Percentiles rank a stretch among this genome's conserved stretches.
Evolutionary conservation across 1,140 invertebrate genomes (phyloP).

Genomic region (Agraylea sexmaculata): DNA sequence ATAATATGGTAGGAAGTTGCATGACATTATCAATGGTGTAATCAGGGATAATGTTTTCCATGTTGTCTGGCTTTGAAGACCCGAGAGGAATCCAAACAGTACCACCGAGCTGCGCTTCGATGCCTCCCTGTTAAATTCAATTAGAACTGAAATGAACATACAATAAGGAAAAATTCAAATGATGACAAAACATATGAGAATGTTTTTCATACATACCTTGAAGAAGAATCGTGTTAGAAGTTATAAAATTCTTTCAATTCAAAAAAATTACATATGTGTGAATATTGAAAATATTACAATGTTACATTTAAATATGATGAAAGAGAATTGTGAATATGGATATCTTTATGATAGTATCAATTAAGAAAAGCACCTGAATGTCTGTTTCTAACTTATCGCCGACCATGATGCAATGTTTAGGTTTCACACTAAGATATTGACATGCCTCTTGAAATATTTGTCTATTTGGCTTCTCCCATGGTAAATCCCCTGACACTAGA

Average conservation of each 20-base stretch:
- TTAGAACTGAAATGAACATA: conserved; percentile 17
- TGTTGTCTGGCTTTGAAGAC: conserved; percentile 26
- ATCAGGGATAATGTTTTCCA: conserved; percentile 31
- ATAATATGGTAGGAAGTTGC: conserved; percentile 34
- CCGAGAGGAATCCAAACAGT: conserved; percentile 64
- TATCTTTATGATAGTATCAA: too few relatives aligned
- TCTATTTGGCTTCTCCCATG: conserved; percentile 71
- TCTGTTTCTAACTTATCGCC: conserved; percentile 78
- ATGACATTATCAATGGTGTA: conserved; percentile 38
- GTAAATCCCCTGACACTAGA: conserved; percentile 67
- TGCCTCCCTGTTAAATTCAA: conserved; percentile 50
- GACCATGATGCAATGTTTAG: conserved; percentile 68
- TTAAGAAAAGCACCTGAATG: conserved; percentile 54
- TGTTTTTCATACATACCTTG: too few relatives aligned
- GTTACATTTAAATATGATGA: too few relatives aligned
- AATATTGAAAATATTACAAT: too few relatives aligned
- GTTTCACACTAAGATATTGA: conserved; percentile 54
- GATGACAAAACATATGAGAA: too few relatives aligned
- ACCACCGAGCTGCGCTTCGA: conserved; percentile 56
- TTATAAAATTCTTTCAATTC: too few relatives aligned
- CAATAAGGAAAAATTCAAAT: too few relatives aligned
- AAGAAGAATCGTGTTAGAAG: too few relatives aligned
- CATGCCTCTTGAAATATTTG: conserved; percentile 69
- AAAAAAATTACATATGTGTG: too few relatives aligned
- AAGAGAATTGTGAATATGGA: too few relatives aligned